Percentiles rank a stretch among this genome's conserved stretches.
These are phyloP conservation scores for Turdus rufiventris DNA, from an alignment of 2,113 vertebrate species.

Conservation along the genomic window DNA sequence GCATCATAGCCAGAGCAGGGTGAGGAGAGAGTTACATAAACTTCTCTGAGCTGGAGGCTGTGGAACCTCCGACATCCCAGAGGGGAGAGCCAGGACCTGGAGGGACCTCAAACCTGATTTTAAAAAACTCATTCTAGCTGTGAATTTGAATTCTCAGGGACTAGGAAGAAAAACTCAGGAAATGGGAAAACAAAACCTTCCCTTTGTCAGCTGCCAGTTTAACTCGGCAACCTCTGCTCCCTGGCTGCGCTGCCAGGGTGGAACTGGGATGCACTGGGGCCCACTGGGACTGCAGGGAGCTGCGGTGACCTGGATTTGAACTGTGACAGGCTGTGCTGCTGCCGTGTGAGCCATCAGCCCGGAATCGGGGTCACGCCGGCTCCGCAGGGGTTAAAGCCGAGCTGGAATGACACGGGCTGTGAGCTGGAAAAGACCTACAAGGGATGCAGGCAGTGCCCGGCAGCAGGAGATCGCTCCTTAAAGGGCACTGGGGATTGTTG, in stretches of 20 bases:
- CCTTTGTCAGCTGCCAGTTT: not conserved
- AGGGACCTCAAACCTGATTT: not conserved
- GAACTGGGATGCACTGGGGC: accelerated
- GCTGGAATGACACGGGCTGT: not conserved
- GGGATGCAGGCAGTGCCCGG: not conserved
- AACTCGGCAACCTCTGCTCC: accelerated
- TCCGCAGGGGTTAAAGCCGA: not conserved
- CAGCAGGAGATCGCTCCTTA: not conserved
- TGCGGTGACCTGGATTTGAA: not conserved
- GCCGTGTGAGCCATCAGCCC: accelerated
- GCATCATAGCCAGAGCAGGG: accelerated
- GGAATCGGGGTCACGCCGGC: accelerated
- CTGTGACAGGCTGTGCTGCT: not conserved
- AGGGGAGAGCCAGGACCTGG: not conserved
- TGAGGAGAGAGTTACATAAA: not conserved
- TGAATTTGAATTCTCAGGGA: not conserved
- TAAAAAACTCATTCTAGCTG: not conserved
- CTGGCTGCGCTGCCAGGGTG: not conserved
- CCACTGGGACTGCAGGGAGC: not conserved
- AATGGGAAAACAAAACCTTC: not conserved
- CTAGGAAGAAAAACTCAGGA: not conserved
- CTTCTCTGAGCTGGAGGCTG: not conserved
- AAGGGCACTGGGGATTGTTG: not conserved
- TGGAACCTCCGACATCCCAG: accelerated
- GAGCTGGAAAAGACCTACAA: not conserved